Base-by-base conservation (phyloP, 2,888 invertebrate genomes). In the Syritta pipiens region DNA sequence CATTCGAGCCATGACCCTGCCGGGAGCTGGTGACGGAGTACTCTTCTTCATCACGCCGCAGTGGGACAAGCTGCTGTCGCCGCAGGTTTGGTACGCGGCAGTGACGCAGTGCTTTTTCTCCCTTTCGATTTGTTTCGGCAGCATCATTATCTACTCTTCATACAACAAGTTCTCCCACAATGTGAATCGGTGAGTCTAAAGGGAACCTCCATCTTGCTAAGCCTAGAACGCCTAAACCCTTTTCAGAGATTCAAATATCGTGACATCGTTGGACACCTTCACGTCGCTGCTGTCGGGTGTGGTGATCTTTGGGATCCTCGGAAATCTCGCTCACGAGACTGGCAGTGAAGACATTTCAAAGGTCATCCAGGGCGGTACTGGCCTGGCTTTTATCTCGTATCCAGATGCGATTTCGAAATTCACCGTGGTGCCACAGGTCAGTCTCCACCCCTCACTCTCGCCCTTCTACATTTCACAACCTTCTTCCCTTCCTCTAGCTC, bases 291-390 rank as follows among this genome's bases (percentile, higher is more conserved):
- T 96, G 28, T 95, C 96, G 0, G 96, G 96, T 1, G 91, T 93
- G 71, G 95, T 95, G 1, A 95, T 96, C 77, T 96, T 96, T 85
- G 94, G 95, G 3, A 94, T 96, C 77, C 89, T 96, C 42, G 96
- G 96, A 0, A 95, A 95, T 86, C 87, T 96, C 84, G 95, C 95
- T 0, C 88, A 93, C 83, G 92, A 93, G 84, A 90, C 90, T 65
- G 90, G 91, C 0, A 89, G 89, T 5, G 90, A 90, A 19, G 92
- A 93, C 4, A 92, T 95, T 1, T 85, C 89, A 0, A 88, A 91
- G 0, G 93, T 95, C 0, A 92, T 96, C 0, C 93, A 93, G 14
- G 88, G 90, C 84, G 96, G 95, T 2, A 93, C 94, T 0, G 94
- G 95, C 0, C 88, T 96, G 63, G 96, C 96, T 0, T 96, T 96